Percentiles rank a stretch among this genome's conserved stretches.
These are phyloP conservation scores for Steatocranus sp. DNA, from an alignment of 2,797 vertebrate genomes.

Conservation along the genomic window DNA sequence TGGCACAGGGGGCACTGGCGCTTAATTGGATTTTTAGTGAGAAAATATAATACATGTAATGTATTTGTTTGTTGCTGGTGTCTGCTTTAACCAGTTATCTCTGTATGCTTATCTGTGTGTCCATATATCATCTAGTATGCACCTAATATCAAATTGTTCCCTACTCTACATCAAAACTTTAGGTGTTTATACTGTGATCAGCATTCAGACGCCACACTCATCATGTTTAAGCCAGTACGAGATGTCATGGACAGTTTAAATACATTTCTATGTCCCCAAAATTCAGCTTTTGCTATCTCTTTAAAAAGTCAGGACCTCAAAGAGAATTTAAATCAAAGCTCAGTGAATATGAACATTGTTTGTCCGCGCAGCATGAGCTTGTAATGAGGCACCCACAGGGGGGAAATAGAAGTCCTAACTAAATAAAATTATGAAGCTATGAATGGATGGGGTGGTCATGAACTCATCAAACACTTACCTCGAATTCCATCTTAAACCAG, in stretches of 20 bases:
- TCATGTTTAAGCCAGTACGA: neutral
- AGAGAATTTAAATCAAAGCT: neutral
- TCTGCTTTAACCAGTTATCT: neutral
- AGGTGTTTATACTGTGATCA: neutral
- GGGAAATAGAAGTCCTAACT: neutral
- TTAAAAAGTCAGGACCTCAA: neutral
- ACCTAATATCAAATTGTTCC: neutral
- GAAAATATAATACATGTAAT: neutral
- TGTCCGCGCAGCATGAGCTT: neutral
- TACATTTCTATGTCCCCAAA: neutral
- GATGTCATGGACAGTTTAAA: neutral
- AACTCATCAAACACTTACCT: slow-evolving; percentile 35
- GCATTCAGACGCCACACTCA: neutral
- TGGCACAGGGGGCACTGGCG: neutral
- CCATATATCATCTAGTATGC: neutral
- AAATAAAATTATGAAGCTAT: neutral
- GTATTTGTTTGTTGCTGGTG: neutral
- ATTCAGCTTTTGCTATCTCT: neutral
- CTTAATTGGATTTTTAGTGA: neutral
- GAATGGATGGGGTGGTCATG: neutral
- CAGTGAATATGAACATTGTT: neutral
- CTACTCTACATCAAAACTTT: neutral
- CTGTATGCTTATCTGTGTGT: neutral
- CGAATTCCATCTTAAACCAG: slow-evolving; percentile 3
- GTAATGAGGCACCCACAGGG: neutral